Conservation (phyloP, 1,140 invertebrate genomes). For the Galleria mellonella region DNA sequence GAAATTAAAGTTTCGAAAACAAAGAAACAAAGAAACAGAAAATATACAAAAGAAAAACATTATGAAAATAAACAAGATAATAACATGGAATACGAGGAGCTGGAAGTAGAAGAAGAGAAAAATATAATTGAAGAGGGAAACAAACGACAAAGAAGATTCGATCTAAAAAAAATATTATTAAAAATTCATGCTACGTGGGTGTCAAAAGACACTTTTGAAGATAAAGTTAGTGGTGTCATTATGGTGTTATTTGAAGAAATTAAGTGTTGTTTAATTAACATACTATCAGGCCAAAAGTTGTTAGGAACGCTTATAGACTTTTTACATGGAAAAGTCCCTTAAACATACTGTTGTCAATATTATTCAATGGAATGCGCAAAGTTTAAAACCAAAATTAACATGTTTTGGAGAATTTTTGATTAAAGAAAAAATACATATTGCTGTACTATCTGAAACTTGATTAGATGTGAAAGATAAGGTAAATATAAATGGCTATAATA, state of each 20-base stretch:
- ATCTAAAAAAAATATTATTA: not conserved
- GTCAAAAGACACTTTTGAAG: not conserved
- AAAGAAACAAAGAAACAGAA: not conserved
- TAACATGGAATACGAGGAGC: not conserved
- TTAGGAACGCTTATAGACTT: constrained; percentile 5
- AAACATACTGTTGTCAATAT: constrained; percentile 8
- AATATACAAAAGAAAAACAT: not conserved
- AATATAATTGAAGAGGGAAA: not conserved
- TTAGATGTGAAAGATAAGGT: constrained; percentile 7
- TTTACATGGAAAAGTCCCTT: constrained; percentile 6
- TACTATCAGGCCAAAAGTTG: not conserved
- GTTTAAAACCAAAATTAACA: constrained; percentile 13
- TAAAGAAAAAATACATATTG: constrained; percentile 15
- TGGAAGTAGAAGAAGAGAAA: not conserved
- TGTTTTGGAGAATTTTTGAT: constrained; percentile 12
- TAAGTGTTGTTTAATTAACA: no score
- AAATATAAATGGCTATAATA: constrained; percentile 12
- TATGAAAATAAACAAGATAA: not conserved
- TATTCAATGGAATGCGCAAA: constrained; percentile 21
- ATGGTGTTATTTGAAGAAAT: not conserved
- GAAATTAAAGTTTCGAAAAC: not conserved
- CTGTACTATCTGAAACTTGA: constrained; percentile 18
- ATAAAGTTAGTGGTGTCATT: not conserved
- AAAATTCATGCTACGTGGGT: not conserved
- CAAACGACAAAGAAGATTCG: not conserved